Evolutionary conservation across 2,113 vertebrate species (phyloP), one percentile per base, ranked within the genome.

Genomic region (Himantopus leucocephalus): DNA sequence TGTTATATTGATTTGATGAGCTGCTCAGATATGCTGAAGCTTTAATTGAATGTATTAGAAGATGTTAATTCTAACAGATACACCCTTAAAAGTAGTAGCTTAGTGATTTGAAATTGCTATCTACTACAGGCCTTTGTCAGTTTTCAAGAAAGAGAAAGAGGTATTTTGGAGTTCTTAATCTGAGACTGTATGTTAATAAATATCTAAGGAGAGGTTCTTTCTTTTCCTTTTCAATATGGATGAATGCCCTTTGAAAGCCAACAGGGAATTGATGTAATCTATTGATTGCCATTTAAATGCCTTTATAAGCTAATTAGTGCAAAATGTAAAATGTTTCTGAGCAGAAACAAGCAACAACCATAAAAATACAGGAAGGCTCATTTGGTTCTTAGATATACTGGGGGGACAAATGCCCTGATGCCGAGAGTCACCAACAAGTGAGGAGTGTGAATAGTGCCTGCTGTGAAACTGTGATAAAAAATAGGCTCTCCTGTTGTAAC

Each of bases 261-360:
- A 96, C 95, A 93, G 62, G 67, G 60, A 95, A 96, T 90, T 95
- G 95, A 97, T 96, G 84, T 39, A 43, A 80, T 92, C 47, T 95
- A 97, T 96, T 15, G 94, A 98, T 96, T 94, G 77, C 93, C 91
- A 95, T 97, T 98, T 97, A 97, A 94, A 96, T 3, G 66, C 59
- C 85, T 96, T 97, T 73, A 59, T 94, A 29, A 97, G 85, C 55
- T 63, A 94, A 97, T 94, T 62, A 70, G 79, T 60, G 58, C 92
- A 90, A 94, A 97, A 96, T 19, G 34, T 73, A 92, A 97, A 83
- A 96, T 17, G 52, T n/a, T 97, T 96, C 83, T 95, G 86, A 93
- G 79, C 71, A 97, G 88, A 96, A 85, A 62, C 67, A 77, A 90
- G 75, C 32, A 73, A 62, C 53, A 70, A 21, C 32, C 37, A 52